Evolutionary conservation across 2,888 invertebrate species (phyloP).

Genomic region (Dione juno): DNA sequence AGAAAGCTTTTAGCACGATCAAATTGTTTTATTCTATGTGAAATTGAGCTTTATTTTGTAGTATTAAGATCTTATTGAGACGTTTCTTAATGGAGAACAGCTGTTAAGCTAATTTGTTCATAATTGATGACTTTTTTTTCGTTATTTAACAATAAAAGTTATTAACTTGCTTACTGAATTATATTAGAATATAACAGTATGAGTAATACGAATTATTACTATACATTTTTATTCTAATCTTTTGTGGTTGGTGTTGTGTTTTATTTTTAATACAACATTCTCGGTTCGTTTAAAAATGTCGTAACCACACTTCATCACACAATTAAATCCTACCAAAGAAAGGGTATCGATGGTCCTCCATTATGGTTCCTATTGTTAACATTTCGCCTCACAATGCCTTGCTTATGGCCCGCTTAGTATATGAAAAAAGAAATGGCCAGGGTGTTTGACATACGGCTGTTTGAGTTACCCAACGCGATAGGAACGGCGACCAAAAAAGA

Average conservation of each 20-base stretch:
- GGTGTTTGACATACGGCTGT: constrained; percentile 52
- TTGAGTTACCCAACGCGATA: constrained; percentile 26
- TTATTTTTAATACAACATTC: constrained; percentile 38
- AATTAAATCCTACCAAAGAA: constrained; percentile 81
- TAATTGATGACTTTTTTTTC: constrained; percentile 55
- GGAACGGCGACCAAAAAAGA: too few relatives aligned
- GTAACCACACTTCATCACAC: constrained; percentile 83
- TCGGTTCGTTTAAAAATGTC: constrained; percentile 60
- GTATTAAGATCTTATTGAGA: constrained; percentile 54
- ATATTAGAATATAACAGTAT: neutral
- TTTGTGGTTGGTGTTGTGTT: constrained; percentile 13
- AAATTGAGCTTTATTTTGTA: constrained; percentile 54
- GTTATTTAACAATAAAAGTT: neutral
- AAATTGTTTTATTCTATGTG: constrained; percentile 44
- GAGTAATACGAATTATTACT: constrained; percentile 1
- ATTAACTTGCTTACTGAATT: neutral
- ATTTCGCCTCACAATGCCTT: constrained; percentile 78
- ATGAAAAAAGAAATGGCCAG: constrained; percentile 78
- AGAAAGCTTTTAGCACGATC: constrained; percentile 55
- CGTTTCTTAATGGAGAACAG: constrained; percentile 52
- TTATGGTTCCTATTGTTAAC: constrained; percentile 80
- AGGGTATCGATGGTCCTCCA: constrained; percentile 80
- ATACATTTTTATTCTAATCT: constrained; percentile 37
- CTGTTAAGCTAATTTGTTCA: constrained; percentile 61
- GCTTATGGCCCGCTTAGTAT: constrained; percentile 80